Conservation (phyloP, 2,797 vertebrate genomes). For the Dallia pectoralis region DNA sequence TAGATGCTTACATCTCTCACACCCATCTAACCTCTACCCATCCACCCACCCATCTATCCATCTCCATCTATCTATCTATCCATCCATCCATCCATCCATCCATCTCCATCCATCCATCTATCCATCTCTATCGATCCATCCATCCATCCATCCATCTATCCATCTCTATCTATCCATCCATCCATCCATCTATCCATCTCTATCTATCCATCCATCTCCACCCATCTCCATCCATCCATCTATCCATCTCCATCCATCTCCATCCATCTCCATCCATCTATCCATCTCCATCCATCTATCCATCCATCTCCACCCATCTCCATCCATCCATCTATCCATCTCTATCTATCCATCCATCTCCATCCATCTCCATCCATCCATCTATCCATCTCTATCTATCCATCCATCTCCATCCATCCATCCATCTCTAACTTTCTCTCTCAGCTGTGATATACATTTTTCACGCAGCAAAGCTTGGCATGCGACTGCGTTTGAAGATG, state of each 20-base stretch:
- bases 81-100: not conserved
- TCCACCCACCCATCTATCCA: no score
- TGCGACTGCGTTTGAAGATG: slow-evolving; percentile 75
- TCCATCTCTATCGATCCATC: not conserved
- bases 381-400: not conserved
- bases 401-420: slow-evolving; percentile 11
- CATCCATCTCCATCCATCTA: no score
- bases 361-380: no score
- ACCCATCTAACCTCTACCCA: no score
- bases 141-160: no score
- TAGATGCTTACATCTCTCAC: not conserved
- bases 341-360: not conserved
- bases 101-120: slow-evolving; percentile 10
- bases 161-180: not conserved
- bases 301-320: no score
- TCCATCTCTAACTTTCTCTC: slow-evolving; percentile 3
- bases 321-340: slow-evolving; percentile 6
- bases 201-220: no score
- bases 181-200: no score
- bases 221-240: no score
- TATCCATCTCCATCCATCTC: slow-evolving; percentile 10
- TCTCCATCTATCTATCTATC: slow-evolving; percentile 10
- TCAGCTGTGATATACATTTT: slow-evolving; percentile 47
- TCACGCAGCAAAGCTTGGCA: slow-evolving; percentile 50
- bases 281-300: not conserved